phyloP scores from a whole-genome alignment of 2,888 invertebrate species.

The Laspeyria flexula region DNA sequence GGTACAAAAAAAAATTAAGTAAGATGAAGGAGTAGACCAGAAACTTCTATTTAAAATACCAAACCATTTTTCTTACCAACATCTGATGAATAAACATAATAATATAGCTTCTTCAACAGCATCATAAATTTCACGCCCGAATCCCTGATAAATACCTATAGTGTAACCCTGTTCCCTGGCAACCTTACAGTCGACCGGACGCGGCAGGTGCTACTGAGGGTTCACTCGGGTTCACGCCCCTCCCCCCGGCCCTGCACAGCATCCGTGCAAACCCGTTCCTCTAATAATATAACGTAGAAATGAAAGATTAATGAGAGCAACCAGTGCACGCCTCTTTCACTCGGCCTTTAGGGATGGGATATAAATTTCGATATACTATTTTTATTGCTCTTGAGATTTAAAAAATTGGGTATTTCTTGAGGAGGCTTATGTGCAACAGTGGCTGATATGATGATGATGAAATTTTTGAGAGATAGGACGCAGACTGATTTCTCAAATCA shows the following conservation, averaged over 20 bases:
- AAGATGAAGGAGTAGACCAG: too few species aligned
- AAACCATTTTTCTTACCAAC: background rate
- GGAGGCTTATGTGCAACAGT: too few species aligned
- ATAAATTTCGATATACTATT: slow-evolving; percentile 38
- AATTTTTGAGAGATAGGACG: too few species aligned
- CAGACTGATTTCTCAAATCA: too few species aligned
- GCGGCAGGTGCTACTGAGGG: slow-evolving; percentile 84
- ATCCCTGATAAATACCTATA: slow-evolving; percentile 9
- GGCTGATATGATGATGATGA: too few species aligned
- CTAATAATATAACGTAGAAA: slow-evolving; percentile 86
- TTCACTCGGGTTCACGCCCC: slow-evolving; percentile 82
- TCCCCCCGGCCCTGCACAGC: slow-evolving; percentile 62
- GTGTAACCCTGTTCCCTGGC: slow-evolving; percentile 23
- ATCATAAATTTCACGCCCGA: background rate
- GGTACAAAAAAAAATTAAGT: too few species aligned
- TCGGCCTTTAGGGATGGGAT: slow-evolving; percentile 60
- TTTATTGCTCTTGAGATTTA: too few species aligned
- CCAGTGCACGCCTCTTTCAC: slow-evolving; percentile 85
- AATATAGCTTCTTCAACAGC: background rate
- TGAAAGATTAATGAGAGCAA: slow-evolving; percentile 86
- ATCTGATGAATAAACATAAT: too few species aligned
- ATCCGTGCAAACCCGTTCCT: slow-evolving; percentile 85
- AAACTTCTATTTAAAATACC: too few species aligned
- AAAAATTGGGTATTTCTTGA: background rate
- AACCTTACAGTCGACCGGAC: slow-evolving; percentile 66